phyloP scores from a whole-genome alignment of 2,888 invertebrate species.

The Drosophila setosimentum region DNA sequence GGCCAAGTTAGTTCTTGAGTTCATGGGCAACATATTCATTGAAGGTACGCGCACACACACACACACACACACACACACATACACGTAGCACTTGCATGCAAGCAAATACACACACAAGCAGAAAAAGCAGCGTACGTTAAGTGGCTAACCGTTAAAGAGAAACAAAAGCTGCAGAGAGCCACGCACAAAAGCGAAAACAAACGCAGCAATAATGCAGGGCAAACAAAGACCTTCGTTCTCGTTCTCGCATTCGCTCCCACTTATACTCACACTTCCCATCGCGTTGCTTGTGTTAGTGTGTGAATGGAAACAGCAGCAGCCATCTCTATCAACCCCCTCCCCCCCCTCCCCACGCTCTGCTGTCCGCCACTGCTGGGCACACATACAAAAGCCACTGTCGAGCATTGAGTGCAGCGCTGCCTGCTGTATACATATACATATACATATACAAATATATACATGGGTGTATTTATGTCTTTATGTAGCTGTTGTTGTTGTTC shows the following conservation, averaged over 20 bases:
- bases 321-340: conserved; percentile 33
- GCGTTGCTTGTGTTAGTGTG: conserved; percentile 31
- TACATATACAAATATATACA: conserved; percentile 1
- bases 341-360: no score
- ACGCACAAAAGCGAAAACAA: conserved; percentile 55
- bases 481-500: conserved; percentile 10
- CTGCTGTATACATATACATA: not conserved
- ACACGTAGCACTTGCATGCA: conserved; percentile 24
- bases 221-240: conserved; percentile 46
- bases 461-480: conserved; percentile 7
- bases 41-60: conserved; percentile 57
- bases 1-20: conserved; percentile 59
- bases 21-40: conserved; percentile 73
- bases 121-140: conserved; percentile 30
- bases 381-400: not conserved
- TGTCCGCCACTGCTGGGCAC: conserved; percentile 7
- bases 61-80: conserved; percentile 1
- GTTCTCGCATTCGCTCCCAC: not conserved
- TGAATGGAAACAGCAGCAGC: conserved; percentile 45
- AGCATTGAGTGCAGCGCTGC: conserved; percentile 26
- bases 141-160: conserved; percentile 55
- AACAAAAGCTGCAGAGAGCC: conserved; percentile 31
- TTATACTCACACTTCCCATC: not conserved
- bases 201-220: conserved; percentile 49
- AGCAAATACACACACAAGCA: conserved; percentile 13